Evolutionary conservation across 1,140 invertebrate genomes (phyloP).

Genomic region (Drosophila dunni): DNA sequence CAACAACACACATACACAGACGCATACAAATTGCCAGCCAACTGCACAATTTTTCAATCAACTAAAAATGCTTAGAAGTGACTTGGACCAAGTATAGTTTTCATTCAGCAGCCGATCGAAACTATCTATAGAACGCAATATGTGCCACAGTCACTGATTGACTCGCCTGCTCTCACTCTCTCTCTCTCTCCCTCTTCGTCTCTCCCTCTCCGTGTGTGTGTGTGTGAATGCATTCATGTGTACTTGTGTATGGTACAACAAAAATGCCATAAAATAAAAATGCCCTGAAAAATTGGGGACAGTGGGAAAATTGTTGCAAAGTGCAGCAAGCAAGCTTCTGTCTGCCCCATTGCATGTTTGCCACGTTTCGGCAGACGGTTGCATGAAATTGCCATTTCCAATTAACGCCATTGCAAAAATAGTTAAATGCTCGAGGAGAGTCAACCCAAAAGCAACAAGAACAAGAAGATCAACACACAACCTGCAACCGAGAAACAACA

Average conservation of each 20-base stretch:
- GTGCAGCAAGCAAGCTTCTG: constrained; percentile 4
- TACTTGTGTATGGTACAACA: constrained; percentile 20
- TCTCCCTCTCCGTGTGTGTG: constrained; percentile 14
- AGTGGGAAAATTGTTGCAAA: constrained; percentile 45
- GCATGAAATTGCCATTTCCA: constrained; percentile 82
- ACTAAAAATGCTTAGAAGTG: constrained; percentile 80
- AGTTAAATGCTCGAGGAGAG: constrained; percentile 73
- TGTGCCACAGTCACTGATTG: constrained; percentile 69
- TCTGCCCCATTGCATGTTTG: constrained; percentile 1
- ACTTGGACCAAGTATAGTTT: constrained; percentile 56
- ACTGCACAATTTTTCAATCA: constrained; percentile 83
- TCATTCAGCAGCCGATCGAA: constrained; percentile 65
- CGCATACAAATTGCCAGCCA: constrained; percentile 62
- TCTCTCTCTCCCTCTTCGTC: constrained; percentile 10
- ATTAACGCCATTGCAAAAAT: constrained; percentile 83
- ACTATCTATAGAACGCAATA: constrained; percentile 47
- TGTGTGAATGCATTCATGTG: constrained; percentile 36
- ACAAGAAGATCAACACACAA: constrained; percentile 36
- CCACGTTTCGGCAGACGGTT: constrained; percentile 51
- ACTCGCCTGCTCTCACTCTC: constrained; percentile 10
- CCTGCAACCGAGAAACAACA: constrained; percentile 35
- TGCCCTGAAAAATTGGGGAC: constrained; percentile 30
- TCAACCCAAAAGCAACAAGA: constrained; percentile 18
- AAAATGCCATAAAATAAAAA: constrained; percentile 79
- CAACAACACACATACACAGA: constrained; percentile 9